Percentiles rank a stretch among this genome's conserved stretches.
phyloP scores from a whole-genome alignment of 2,888 invertebrate species.

The Ochlodes sylvanus region DNA sequence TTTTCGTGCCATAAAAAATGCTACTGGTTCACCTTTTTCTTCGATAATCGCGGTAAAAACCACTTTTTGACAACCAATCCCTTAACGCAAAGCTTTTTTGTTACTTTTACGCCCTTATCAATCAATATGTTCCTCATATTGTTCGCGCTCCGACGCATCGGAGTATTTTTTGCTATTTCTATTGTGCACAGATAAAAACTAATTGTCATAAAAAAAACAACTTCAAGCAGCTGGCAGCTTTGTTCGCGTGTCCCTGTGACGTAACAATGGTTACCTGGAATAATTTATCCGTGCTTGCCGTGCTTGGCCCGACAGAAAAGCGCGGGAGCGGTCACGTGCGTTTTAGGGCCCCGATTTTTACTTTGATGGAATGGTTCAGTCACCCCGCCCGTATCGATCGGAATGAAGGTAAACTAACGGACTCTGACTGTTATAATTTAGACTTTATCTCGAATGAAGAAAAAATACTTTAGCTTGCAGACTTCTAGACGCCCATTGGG shows the following conservation, averaged over 20 bases:
- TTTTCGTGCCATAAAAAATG: not conserved
- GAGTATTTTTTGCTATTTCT: slow-evolving; percentile 16
- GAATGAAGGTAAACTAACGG: slow-evolving; percentile 11
- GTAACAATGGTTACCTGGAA: slow-evolving; percentile 24
- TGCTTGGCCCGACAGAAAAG: slow-evolving; percentile 15
- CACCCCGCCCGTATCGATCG: slow-evolving; percentile 31
- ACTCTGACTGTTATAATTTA: slow-evolving; percentile 15
- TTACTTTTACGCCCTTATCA: not conserved
- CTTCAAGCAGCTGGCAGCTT: slow-evolving; percentile 22
- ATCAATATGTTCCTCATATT: slow-evolving; percentile 9
- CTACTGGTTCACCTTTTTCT: not conserved
- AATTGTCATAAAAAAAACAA: not conserved
- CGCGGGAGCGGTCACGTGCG: slow-evolving; percentile 21
- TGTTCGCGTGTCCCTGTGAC: slow-evolving; percentile 27
- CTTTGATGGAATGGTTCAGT: slow-evolving; percentile 30
- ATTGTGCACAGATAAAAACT: slow-evolving; percentile 14
- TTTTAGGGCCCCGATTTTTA: slow-evolving; percentile 27
- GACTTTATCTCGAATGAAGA: slow-evolving; percentile 19
- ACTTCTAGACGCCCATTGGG: not conserved
- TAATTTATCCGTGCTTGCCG: slow-evolving; percentile 23
- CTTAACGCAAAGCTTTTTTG: slow-evolving; percentile 15
- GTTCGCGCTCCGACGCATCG: slow-evolving; percentile 8
- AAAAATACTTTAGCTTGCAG: slow-evolving; percentile 5
- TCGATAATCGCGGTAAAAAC: not conserved
- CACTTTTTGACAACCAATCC: slow-evolving; percentile 4